Evolutionary conservation across 2,888 invertebrate species (phyloP), one percentile per base, ranked within the genome.

Genomic region (Plusia festucae): DNA sequence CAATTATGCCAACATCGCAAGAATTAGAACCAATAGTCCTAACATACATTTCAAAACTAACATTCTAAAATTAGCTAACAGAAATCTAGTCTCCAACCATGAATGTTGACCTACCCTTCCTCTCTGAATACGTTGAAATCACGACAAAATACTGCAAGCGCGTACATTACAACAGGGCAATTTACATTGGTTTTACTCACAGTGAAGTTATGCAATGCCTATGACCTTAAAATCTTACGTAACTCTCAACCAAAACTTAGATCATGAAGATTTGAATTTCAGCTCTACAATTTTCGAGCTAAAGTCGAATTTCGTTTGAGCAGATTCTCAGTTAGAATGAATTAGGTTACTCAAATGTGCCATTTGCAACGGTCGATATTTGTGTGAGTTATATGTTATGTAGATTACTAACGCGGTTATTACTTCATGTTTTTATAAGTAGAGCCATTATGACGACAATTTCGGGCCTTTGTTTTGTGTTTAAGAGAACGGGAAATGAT

Each of bases 161-260:
- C 77, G 82, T 83, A 69, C 78, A 82, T 77, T 80, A 78, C 71
- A 70, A 84, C 59, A 81, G 90, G 24, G 84, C 92, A 83, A 68
- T 18, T 49, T 82, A 86, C 52, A 77, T 78, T 90, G 88, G 93
- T 54, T 78, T 70, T 74, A 79, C 85, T 85, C 83, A 79, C 73
- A 83, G 82, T 85, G 80, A 65, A 73, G 87, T 93, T 93, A 93
- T 92, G 93, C 93, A 93, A 93, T 78, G 60, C 67, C 72, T 76
- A 72, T 90, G 93, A 93, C 93, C 93, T 93, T 93, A 93, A 87
- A 91, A 84, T 82, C 78, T 93, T 93, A 93, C 93, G 93, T 93
- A 93, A 93, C 84, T 82, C 81, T 82, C 78, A 85, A 87, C 88
- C 84, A 83, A 90, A 90, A 89, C 88, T 86, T 80, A 68, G 63